Evolutionary conservation across 2,888 invertebrate species (phyloP).

Genomic region (Macrophya alboannulata): DNA sequence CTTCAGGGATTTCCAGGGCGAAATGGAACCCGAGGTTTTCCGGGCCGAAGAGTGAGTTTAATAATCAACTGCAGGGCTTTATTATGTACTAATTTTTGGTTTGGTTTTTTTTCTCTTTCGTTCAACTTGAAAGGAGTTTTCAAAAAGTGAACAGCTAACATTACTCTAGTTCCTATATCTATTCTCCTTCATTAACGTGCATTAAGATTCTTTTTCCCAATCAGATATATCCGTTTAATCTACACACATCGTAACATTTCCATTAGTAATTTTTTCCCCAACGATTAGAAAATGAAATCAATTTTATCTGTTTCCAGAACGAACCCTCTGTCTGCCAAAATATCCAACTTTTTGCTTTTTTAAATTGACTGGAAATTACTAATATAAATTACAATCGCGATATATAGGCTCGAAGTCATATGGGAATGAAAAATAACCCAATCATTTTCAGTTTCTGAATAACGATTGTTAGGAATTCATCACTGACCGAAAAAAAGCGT

Average conservation of each 20-base stretch:
- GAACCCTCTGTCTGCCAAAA: neutral
- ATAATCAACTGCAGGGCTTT: constrained; percentile 11
- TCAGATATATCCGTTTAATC: neutral
- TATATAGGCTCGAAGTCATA: too few species aligned
- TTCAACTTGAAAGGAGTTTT: neutral
- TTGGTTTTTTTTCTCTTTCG: neutral
- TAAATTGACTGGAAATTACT: too few species aligned
- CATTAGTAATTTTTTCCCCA: neutral
- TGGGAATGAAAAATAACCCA: too few species aligned
- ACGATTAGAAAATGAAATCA: neutral
- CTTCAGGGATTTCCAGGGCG: constrained; percentile 79
- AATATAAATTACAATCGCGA: too few species aligned
- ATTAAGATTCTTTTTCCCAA: neutral
- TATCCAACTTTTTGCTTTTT: neutral
- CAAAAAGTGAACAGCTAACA: neutral
- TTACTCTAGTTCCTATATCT: neutral
- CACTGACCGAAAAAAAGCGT: too few species aligned
- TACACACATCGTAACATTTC: neutral
- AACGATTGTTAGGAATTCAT: too few species aligned
- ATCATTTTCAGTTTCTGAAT: too few species aligned
- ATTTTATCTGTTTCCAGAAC: too few species aligned
- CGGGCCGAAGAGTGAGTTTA: constrained; percentile 74
- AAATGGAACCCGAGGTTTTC: constrained; percentile 80
- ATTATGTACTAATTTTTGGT: constrained; percentile 31
- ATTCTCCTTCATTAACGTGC: neutral